phyloP scores from a whole-genome alignment of 2,797 vertebrate genomes.

The Pangasius larnaudii region DNA sequence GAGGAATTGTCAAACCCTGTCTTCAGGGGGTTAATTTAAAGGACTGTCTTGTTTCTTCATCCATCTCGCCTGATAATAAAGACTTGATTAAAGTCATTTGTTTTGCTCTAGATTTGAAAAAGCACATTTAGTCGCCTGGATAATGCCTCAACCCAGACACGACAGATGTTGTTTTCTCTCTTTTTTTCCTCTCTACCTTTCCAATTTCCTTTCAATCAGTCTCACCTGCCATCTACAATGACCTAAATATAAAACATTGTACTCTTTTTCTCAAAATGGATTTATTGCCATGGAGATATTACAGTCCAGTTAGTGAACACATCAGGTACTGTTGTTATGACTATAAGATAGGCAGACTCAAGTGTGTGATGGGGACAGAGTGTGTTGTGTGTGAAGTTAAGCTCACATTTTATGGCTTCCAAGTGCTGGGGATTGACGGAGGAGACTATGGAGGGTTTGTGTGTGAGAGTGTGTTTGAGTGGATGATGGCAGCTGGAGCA shows the following conservation, averaged over 20 bases:
- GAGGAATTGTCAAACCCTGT: not conserved
- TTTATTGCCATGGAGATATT: constrained; percentile 66
- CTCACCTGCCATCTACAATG: constrained; percentile 70
- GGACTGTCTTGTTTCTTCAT: constrained; percentile 32
- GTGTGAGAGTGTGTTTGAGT: constrained; percentile 41
- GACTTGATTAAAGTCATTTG: constrained; percentile 75
- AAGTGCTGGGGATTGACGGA: not conserved
- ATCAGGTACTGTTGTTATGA: not conserved
- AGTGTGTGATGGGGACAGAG: constrained; percentile 22
- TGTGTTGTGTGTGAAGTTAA: constrained; percentile 24
- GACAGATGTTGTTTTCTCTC: constrained; percentile 63
- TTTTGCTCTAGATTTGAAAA: constrained; percentile 75
- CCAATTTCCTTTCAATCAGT: constrained; percentile 78
- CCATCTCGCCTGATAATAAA: constrained; percentile 52
- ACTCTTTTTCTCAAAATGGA: constrained; percentile 51
- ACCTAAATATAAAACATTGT: constrained; percentile 66
- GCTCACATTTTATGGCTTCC: constrained; percentile 17
- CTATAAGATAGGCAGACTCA: not conserved
- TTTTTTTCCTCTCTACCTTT: constrained; percentile 50
- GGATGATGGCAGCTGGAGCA: constrained; percentile 57
- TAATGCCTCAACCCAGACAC: constrained; percentile 62
- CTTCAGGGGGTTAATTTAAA: constrained; percentile 46
- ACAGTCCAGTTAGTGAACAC: constrained; percentile 19
- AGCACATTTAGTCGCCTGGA: constrained; percentile 67
- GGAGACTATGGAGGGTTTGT: constrained; percentile 38